Evolutionary conservation across 2,797 vertebrate genomes (phyloP).

Genomic region (Tokudaia tokunoshimensis): DNA sequence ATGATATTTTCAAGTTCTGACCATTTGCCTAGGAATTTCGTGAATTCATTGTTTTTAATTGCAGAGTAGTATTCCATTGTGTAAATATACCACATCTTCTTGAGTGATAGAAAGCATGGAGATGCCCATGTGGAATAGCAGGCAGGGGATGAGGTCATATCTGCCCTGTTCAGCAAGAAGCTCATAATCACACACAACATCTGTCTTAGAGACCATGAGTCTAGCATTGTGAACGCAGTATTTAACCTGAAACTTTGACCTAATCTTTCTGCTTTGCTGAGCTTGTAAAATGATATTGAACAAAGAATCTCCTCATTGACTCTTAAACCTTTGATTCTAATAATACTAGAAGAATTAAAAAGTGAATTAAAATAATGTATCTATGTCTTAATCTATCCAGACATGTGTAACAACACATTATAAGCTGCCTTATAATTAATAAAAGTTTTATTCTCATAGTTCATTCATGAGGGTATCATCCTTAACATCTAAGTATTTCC

Average conservation of each 20-base stretch:
- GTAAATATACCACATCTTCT: no score
- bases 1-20: no score
- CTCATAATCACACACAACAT: background rate
- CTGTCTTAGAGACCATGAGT: background rate
- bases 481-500: background rate
- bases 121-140: no score
- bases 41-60: no score
- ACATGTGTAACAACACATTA: background rate
- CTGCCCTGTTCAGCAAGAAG: background rate
- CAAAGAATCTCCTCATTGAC: background rate
- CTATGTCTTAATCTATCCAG: background rate
- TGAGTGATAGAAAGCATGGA: constrained; percentile 1
- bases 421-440: background rate
- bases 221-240: background rate
- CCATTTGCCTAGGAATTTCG: no score
- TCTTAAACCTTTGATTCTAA: constrained; percentile 4
- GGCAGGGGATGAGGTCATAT: background rate
- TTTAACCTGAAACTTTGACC: background rate
- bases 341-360: constrained; percentile 13
- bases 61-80: no score
- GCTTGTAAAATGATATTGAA: background rate
- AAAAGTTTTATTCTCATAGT: background rate
- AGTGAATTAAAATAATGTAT: background rate
- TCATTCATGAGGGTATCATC: background rate
- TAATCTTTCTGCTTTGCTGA: background rate